Base-by-base conservation (phyloP, 2,888 invertebrate species). In the Drosophila atripex region DNA sequence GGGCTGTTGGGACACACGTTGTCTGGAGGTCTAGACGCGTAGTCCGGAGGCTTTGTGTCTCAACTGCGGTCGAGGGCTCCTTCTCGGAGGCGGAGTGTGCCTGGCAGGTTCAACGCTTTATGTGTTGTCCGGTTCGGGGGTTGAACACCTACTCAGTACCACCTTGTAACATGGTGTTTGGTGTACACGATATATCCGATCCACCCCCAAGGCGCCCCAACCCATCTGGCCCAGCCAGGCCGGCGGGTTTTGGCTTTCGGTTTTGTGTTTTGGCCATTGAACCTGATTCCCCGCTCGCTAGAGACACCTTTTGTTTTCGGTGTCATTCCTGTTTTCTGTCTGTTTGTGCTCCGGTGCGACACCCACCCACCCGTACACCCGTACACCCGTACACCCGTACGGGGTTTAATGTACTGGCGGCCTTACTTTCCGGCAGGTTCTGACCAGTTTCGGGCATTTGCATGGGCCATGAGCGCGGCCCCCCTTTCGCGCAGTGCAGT, bases 201-300 rank as follows among this genome's bases (percentile, higher is more conserved):
- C 18, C 49, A 21, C 11, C 30, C 49, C 16, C 18, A 18, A 43
- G 18, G 3, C 3, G 11, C 21, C 21, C 43, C 43, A 64, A 68
- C 39, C 69, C 68, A 76, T 69, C 72, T 78, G 82, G 76, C 60
- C 58, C 7, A 14, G 39, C 16, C 39, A 18, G 16, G n/a, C n/a
- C n/a, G 39, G 16, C 14, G 56, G 38, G 56, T 73, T 65, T 72
- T 71, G 84, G 74, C 53, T 80, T 47, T 77, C 74, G 80, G 71
- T 71, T 74, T 30, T 63, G 63, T 63, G 63, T 51, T 51, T 64
- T 64, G 63, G 64, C 64, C 47, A 59, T 51, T 69, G 51, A 59
- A 70, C 49, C 68, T 12, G 18, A 11, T 38, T 21, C 23, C 23
- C 14, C 41, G 38, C 5, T 21, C 7, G 12, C 61, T 41, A 28